Evolutionary conservation across 2,888 invertebrate species (phyloP).

Genomic region (Yponomeuta malinellus): DNA sequence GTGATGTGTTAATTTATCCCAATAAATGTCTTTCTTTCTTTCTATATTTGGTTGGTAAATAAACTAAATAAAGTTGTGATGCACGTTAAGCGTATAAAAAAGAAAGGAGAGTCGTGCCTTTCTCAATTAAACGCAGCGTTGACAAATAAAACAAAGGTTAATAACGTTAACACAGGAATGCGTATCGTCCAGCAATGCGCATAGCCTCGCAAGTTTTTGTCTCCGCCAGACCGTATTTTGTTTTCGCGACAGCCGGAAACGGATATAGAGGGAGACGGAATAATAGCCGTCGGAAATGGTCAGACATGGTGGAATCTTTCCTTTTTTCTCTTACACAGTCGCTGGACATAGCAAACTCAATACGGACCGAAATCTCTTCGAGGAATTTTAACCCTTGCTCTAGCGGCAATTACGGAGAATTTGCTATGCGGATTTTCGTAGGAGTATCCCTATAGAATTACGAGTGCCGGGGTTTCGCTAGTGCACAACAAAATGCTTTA

Average conservation of each 20-base stretch:
- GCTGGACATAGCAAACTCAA: constrained; percentile 66
- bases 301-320: constrained; percentile 70
- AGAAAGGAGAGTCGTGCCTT: background rate
- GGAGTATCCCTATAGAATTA: constrained; percentile 27
- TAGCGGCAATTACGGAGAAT: background rate
- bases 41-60: no score
- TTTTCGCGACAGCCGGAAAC: constrained; percentile 72
- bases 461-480: constrained; percentile 34
- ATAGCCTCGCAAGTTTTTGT: constrained; percentile 36
- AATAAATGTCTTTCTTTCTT: no score
- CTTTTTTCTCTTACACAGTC: constrained; percentile 53
- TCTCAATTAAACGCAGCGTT: background rate
- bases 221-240: constrained; percentile 54
- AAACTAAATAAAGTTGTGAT: background rate
- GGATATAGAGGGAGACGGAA: constrained; percentile 76
- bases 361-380: constrained; percentile 27
- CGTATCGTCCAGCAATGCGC: constrained; percentile 13
- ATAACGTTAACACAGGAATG: background rate
- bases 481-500: constrained; percentile 35
- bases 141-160: background rate
- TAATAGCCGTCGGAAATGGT: constrained; percentile 76
- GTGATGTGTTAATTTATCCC: no score
- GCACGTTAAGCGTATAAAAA: background rate
- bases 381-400: constrained; percentile 1
- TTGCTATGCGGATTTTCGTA: background rate